Evolutionary conservation across 2,888 invertebrate genomes (phyloP), one percentile per base, ranked within the genome.

Genomic region (Xestia c-nigrum): DNA sequence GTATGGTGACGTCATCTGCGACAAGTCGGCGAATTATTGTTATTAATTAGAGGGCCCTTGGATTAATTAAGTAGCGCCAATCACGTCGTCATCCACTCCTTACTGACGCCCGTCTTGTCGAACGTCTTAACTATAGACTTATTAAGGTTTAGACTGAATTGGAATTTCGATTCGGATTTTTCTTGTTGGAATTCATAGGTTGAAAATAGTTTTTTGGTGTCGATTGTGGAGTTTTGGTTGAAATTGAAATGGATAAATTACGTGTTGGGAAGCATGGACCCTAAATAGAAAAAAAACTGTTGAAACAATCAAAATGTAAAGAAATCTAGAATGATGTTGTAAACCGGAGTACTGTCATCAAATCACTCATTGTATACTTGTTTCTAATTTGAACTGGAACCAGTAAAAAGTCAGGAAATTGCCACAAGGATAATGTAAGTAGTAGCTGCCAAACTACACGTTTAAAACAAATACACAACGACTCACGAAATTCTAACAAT

Each of bases 11-110:
- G 96, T 94, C 96, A 96, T 95, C 95, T 96, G 87, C 91, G 92
- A 93, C 91, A 92, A 92, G 90, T 91, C 91, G 88, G 91, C 90
- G 93, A 95, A 94, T 95, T 96, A 96, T 96, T 96, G 94, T 95
- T 96, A 96, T 96, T 96, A 96, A 96, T 96, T 96, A 96, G 95
- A 94, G 94, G 93, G 94, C 93, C 93, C 92, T 93, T 90, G 95
- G 93, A 95, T 95, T 96, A 96, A 96, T 96, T 96, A 96, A 96
- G 94, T 94, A 95, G 95, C 94, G 94, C 94, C 96, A 95, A 96
- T 96, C 95, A 95, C 95, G 93, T 91, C 94, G 93, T 94, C 95
- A 94, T 93, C 93, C 90, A 90, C 87, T 90, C 89, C 91, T 89
- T 92, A 93, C 92, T 90, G 91, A 90, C 91, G 92, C 93, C 86